Base-by-base conservation (phyloP, 92 coral and sea anemone species). In the Virgularia gustaviana region DNA sequence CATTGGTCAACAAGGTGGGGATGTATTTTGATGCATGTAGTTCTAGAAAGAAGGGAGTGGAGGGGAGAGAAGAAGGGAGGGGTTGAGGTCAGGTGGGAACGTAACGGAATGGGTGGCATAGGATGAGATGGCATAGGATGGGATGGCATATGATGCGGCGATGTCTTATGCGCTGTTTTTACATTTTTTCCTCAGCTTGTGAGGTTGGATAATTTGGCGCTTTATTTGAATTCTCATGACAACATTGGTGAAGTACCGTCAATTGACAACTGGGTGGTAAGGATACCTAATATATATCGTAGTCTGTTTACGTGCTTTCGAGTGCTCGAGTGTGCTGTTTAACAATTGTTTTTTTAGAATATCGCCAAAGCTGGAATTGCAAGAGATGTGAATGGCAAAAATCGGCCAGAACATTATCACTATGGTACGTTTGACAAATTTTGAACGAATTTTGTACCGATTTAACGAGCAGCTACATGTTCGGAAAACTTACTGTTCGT, bases 301-400 rank as follows among this genome's bases (percentile, higher is more conserved):
- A 3, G 11, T 24, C 10, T 12, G 6, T 9, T 2, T 2, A 24
- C n/a, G 0, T 18, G 11, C 31, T 4, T 0, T 33, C 12, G 62
- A 9, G 10, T 29, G 28, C 7, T 73, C 35, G 5, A n/a, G 57
- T 4, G 13, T 4, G 10, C 18, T 7, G 1, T 28, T 57, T 1
- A 25, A 32, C 15, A 63, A 11, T 28, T 3, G 68, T 31, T 57
- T 72, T 52, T 6, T 0, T 57, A 91, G 97, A 82, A 76, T 49
- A 85, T 83, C 76, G 97, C 97, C 23, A 86, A 81, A 64, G 87
- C 84, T 61, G 97, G 97, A 35, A 89, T 91, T 72, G 97, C 97
- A 32, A 82, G 62, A 43, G 88, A 86, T 29, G 73, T 57, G 4
- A 64, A 75, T 31, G 72, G 82, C 12, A 66, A 47, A 47, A 81